These are phyloP conservation scores for Eolophus roseicapilla DNA, from an alignment of 2,113 vertebrate species.

Conservation along the genomic window DNA sequence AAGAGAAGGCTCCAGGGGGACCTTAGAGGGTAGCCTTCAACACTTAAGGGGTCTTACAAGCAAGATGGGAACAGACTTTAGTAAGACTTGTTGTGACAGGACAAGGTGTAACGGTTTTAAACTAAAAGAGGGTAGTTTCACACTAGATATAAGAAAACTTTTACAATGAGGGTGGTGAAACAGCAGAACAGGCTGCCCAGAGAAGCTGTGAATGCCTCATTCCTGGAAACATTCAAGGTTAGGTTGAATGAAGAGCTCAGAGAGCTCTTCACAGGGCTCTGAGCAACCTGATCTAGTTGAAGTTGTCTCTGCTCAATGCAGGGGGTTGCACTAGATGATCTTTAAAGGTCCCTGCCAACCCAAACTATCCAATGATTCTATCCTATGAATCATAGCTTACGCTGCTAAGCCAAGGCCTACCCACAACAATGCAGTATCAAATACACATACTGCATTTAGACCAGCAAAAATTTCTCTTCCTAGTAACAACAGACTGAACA, in stretches of 20 bases:
- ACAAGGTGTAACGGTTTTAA: neutral
- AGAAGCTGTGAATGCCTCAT: neutral
- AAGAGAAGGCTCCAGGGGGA: neutral
- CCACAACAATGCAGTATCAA: neutral
- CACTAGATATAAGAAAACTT: neutral
- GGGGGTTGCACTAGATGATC: neutral
- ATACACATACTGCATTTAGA: neutral
- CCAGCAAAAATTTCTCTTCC: neutral
- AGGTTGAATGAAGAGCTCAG: neutral
- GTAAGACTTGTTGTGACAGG: neutral
- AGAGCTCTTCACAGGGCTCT: neutral
- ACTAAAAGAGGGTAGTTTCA: neutral
- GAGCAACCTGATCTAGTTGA: neutral
- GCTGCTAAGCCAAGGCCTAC: neutral
- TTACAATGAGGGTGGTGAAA: neutral
- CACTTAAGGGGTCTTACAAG: neutral
- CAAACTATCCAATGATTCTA: neutral
- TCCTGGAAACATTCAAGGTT: neutral
- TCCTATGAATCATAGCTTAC: neutral
- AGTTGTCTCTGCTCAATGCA: neutral
- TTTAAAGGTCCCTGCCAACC: neutral
- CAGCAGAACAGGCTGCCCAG: neutral
- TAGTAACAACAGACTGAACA: neutral
- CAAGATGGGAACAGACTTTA: neutral
- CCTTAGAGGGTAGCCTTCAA: neutral